A percentile compares a stretch with the other conserved stretches of the same genome.
phyloP scores from a whole-genome alignment of 2,113 vertebrate species.

The Pachycephala philippinensis region DNA sequence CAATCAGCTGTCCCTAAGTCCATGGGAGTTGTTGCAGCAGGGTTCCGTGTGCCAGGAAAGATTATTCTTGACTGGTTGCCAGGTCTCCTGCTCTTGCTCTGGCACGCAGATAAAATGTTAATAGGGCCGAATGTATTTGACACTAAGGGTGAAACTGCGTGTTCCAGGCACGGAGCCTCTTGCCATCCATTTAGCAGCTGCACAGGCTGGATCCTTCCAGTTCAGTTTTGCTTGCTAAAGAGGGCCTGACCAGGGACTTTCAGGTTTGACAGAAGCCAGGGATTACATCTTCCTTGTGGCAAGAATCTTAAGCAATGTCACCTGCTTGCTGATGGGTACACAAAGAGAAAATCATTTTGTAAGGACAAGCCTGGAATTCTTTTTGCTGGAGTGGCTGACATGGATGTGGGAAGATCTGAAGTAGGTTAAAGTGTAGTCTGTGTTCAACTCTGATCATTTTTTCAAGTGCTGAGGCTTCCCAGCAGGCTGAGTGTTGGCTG shows the following conservation, averaged over 20 bases:
- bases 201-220: background rate
- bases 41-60: background rate
- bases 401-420: background rate
- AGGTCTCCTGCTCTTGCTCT: slow-evolving; percentile 1
- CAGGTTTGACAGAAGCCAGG: background rate
- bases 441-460: background rate
- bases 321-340: background rate
- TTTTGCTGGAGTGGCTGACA: accelerated
- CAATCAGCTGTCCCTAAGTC: background rate
- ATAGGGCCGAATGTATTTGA: background rate
- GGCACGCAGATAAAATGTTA: slow-evolving; percentile 31
- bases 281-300: background rate
- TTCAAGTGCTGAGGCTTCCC: background rate
- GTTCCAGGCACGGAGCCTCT: background rate
- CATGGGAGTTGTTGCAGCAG: background rate
- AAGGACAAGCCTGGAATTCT: background rate
- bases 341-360: background rate
- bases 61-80: slow-evolving; percentile 34
- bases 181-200: background rate
- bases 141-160: background rate
- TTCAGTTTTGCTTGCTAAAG: background rate
- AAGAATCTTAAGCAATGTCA: background rate
- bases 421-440: background rate
- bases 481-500: background rate
- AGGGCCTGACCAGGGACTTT: background rate